Conservation (phyloP, 2,113 vertebrate genomes). For the Phrynosoma platyrhinos region DNA sequence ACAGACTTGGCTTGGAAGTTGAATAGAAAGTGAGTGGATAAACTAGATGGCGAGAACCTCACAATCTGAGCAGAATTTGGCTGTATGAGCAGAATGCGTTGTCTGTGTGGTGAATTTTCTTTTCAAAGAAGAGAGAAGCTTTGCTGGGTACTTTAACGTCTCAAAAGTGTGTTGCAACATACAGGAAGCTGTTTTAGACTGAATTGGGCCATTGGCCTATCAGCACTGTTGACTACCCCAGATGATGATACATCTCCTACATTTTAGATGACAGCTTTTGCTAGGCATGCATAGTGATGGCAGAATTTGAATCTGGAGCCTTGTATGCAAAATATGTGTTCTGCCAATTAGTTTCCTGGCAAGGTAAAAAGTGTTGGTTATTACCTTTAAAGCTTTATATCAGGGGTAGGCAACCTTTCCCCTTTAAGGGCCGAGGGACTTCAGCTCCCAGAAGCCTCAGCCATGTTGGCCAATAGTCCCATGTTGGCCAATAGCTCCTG, state of each 20-base stretch:
- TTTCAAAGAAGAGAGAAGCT: neutral
- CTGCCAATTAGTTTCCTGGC: too few relatives aligned
- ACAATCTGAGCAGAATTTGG: neutral
- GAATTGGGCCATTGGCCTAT: neutral
- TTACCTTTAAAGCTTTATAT: too few relatives aligned
- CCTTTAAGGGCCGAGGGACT: too few relatives aligned
- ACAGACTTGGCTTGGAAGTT: neutral
- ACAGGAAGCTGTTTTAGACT: neutral
- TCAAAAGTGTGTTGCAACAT: neutral
- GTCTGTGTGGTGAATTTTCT: neutral
- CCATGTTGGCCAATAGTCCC: too few relatives aligned
- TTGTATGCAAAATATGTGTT: neutral
- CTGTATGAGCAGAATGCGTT: neutral
- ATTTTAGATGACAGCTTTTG: neutral
- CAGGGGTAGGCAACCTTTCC: too few relatives aligned
- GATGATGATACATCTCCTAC: too few relatives aligned
- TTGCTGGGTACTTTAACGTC: neutral
- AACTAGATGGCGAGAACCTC: neutral
- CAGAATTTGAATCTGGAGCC: neutral
- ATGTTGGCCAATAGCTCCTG: too few relatives aligned
- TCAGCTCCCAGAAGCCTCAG: too few relatives aligned
- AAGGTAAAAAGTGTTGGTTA: too few relatives aligned
- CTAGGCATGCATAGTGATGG: neutral
- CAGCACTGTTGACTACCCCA: neutral
- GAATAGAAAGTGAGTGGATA: neutral